phyloP scores from a whole-genome alignment of 2,888 invertebrate species.

The Andrena haemorrhoa region DNA sequence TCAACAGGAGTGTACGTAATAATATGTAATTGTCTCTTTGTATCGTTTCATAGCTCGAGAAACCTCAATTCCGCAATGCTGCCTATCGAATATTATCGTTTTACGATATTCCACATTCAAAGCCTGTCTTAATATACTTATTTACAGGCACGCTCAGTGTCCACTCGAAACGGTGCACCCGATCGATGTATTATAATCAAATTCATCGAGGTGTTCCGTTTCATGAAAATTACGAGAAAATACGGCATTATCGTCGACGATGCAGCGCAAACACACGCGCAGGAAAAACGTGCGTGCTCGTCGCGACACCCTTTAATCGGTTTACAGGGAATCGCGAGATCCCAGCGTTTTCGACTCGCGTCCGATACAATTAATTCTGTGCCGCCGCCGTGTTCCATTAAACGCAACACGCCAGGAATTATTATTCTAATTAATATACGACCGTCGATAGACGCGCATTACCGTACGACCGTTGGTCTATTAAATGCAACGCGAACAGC shows the following conservation, averaged over 20 bases:
- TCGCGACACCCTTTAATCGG: background rate
- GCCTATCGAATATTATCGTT: no score
- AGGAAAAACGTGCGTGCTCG: background rate
- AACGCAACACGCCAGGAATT: constrained; percentile 42
- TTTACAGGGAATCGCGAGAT: background rate
- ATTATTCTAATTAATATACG: constrained; percentile 59
- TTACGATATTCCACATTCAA: no score
- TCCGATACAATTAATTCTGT: constrained; percentile 44
- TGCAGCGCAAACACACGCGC: background rate
- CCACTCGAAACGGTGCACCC: background rate
- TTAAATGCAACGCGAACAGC: constrained; percentile 40
- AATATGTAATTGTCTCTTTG: no score
- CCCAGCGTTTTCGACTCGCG: constrained; percentile 17
- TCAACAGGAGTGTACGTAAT: no score
- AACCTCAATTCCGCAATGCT: no score
- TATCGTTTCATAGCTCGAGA: no score
- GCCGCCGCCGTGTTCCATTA: constrained; percentile 40
- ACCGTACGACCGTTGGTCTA: constrained; percentile 44
- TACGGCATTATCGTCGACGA: background rate
- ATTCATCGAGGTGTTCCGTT: constrained; percentile 4
- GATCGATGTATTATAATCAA: constrained; percentile 11
- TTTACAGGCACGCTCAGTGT: background rate
- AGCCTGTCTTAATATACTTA: background rate
- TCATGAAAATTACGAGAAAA: background rate
- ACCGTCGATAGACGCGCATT: constrained; percentile 35